phyloP scores from a whole-genome alignment of 1,140 invertebrate genomes.

The Drosophila nikananu region DNA sequence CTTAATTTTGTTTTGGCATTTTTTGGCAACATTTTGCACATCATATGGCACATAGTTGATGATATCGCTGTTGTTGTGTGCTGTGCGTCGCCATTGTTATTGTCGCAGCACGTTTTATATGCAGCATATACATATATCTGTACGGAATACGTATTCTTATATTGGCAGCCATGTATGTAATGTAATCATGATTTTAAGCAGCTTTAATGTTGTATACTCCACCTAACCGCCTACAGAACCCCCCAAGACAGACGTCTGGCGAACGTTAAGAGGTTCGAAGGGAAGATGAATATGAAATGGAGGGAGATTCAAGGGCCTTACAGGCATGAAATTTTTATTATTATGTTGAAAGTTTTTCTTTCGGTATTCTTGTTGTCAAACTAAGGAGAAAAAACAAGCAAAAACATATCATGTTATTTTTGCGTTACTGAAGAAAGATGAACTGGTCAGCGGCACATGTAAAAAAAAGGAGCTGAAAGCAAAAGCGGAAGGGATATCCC shows the following conservation, averaged over 20 bases:
- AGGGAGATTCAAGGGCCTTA: slow-evolving; percentile 14
- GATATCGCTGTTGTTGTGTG: slow-evolving; percentile 29
- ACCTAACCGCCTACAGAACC: slow-evolving; percentile 7
- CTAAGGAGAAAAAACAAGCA: slow-evolving; percentile 1
- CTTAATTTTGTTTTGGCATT: slow-evolving; percentile 48
- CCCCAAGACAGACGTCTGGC: slow-evolving; percentile 30
- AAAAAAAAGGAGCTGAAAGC: slow-evolving; percentile 6
- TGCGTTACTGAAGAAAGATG: slow-evolving; percentile 67
- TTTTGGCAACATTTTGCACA: slow-evolving; percentile 69
- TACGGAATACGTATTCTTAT: slow-evolving; percentile 26
- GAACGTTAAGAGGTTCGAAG: slow-evolving; percentile 29
- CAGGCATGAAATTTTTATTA: slow-evolving; percentile 80
- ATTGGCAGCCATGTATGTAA: slow-evolving; percentile 60
- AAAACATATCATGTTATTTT: slow-evolving; percentile 47
- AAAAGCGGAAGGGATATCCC: slow-evolving; percentile 9
- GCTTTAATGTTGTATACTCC: slow-evolving; percentile 60
- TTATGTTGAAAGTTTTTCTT: slow-evolving; percentile 71
- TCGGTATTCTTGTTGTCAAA: slow-evolving; percentile 18
- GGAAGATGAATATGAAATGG: slow-evolving; percentile 1
- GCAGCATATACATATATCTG: slow-evolving; percentile 4
- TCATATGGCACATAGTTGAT: slow-evolving; percentile 66
- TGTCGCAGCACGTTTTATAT: slow-evolving; percentile 35
- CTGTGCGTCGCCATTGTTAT: slow-evolving; percentile 44
- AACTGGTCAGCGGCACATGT: slow-evolving; percentile 61
- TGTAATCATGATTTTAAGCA: slow-evolving; percentile 77